Base-by-base conservation (phyloP, 2,888 invertebrate species). In the Thalpophila matura region DNA sequence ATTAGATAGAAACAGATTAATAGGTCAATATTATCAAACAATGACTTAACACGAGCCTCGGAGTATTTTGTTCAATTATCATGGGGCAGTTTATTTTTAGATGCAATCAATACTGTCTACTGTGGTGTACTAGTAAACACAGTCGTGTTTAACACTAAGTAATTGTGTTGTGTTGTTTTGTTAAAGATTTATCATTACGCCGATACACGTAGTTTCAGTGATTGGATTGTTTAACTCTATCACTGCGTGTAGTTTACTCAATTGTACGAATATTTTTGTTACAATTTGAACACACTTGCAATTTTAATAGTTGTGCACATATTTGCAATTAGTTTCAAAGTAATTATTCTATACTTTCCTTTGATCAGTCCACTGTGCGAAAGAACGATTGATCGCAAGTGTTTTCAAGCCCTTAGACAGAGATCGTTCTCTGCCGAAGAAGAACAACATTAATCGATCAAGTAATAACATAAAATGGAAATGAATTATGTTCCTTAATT, bases 1-100 rank as follows among this genome's bases (percentile, higher is more conserved):
- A 79, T 79, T 66, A 75, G 74, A 69, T 77, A 63, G 51, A 72
- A 47, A 29, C 54, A 47, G 38, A 71, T 56, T 31, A 59, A 56
- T 68, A 53, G 51, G 49, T 55, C 42, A 47, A 70, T 45, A 62
- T 54, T 59, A 57, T 57, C 59, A 58, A 55, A 33, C 50, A 29
- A 57, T 50, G 51, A 64, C 49, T 55, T 42, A 46, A n/a, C 53
- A 37, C 12, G 14, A 42, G 54, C 6, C 18, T 31, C 38, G 42
- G 12, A 47, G 55, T 26, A 51, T 56, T 55, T 59, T 43, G 37
- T 51, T 38, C 2, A 35, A 46, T 35, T 29, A 49, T 37, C 18
- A 46, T 33, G 16, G 37, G n/a, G 5, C 9, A n/a, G n/a, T 54
- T 58, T 54, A 64, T 58, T 47, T 59, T 43, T 71, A 47, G 33